Evolutionary conservation across 2,113 vertebrate species (phyloP).

Genomic region (Sylvilagus bachmani): DNA sequence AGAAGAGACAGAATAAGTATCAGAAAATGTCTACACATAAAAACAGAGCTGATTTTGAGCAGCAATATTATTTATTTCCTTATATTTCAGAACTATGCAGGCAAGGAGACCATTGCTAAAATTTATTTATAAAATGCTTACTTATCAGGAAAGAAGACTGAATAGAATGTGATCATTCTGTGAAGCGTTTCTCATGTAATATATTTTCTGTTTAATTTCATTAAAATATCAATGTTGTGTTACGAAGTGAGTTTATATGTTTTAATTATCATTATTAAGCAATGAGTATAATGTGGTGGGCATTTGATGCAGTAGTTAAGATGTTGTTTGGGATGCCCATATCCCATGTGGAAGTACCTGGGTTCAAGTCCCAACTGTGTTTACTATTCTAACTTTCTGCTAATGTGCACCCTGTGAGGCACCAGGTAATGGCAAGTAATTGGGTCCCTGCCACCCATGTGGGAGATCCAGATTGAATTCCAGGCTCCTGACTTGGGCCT

Average conservation of each 20-base stretch:
- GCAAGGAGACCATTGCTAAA: background rate
- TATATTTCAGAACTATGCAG: background rate
- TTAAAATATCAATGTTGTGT: background rate
- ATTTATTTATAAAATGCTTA: background rate
- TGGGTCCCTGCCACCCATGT: too few relatives aligned
- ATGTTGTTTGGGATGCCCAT: too few relatives aligned
- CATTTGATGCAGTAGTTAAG: too few relatives aligned
- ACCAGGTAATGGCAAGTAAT: too few relatives aligned
- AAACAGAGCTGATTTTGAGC: background rate
- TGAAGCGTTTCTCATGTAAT: background rate
- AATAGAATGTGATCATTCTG: background rate
- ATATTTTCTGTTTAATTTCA: conserved; percentile 49
- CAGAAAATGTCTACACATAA: background rate
- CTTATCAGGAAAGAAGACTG: background rate
- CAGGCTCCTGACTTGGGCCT: too few relatives aligned
- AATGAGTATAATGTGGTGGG: too few relatives aligned
- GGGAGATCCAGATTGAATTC: too few relatives aligned
- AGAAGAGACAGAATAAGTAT: background rate
- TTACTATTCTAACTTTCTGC: too few relatives aligned
- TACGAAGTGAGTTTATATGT: background rate
- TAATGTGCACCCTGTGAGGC: too few relatives aligned
- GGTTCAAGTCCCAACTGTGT: too few relatives aligned
- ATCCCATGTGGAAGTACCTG: too few relatives aligned
- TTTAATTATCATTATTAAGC: conserved; percentile 9
- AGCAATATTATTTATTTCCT: conserved; percentile 40